Evolutionary conservation across 2,797 vertebrate species (phyloP).

Genomic region (Taeniopygia guttata): DNA sequence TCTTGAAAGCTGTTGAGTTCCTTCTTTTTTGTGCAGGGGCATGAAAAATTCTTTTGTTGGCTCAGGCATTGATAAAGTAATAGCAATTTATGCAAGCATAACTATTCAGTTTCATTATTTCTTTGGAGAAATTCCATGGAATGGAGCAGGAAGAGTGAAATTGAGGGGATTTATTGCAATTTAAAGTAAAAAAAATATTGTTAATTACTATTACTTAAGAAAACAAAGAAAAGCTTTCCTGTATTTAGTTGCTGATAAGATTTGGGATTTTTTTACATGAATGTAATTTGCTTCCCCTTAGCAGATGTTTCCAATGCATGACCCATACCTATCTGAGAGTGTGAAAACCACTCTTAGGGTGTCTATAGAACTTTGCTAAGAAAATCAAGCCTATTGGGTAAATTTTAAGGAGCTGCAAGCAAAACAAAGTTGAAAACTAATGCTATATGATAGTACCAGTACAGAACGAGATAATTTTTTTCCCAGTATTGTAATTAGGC

Average conservation of each 20-base stretch:
- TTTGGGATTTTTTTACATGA: background rate
- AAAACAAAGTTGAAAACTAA: background rate
- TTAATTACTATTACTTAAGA: background rate
- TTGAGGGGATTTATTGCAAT: background rate
- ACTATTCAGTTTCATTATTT: conserved; percentile 8
- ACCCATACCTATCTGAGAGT: background rate
- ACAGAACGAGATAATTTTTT: background rate
- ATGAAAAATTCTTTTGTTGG: conserved; percentile 38
- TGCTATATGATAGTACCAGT: background rate
- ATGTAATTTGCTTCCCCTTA: background rate
- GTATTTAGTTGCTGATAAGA: background rate
- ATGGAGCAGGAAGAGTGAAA: background rate
- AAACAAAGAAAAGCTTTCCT: background rate
- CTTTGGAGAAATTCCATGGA: background rate
- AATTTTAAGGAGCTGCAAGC: background rate
- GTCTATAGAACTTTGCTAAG: background rate
- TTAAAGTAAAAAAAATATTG: background rate
- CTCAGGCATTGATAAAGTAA: conserved; percentile 19
- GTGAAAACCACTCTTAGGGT: background rate
- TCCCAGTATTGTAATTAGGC: background rate
- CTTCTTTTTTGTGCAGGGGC: background rate
- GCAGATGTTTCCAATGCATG: background rate
- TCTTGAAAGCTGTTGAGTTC: conserved; percentile 11
- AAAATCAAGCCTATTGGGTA: background rate
- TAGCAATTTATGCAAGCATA: conserved; percentile 24